Evolutionary conservation across 2,797 vertebrate genomes (phyloP), one percentile per base, ranked within the genome.

Genomic region (Morelia viridis): DNA sequence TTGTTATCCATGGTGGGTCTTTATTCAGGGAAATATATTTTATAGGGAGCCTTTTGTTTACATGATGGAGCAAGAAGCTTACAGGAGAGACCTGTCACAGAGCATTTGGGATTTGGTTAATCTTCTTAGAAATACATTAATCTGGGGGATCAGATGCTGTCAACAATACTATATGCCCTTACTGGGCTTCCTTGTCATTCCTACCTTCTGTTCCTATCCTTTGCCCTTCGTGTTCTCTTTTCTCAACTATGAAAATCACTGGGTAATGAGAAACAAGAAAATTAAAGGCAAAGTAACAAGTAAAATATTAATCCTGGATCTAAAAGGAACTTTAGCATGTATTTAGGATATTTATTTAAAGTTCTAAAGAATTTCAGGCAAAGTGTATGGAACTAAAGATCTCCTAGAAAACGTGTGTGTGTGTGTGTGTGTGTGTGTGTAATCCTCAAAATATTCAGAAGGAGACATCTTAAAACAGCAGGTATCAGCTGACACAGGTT

Each of bases 121-220:
- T 98, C 98, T 97, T 94, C 98, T 98, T 98, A 98, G 96, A 97
- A 97, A 96, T 96, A 96, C 96, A 96, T 97, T 98, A 98, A 98
- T 98, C 97, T 0, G 92, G 92, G 9, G 91, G 96, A 97, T 98
- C 97, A 96, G 96, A 97, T 96, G 95, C 96, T 96, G 96, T 97
- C 96, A 96, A 96, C 96, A 97, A 94, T 96, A 95, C 95, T 95
- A 93, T 94, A 95, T 91, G 84, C 50, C 93, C 94, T 95, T 94
- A 89, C 89, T 96, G 91, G 94, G 91, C 60, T 96, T 96, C 93
- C 91, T 95, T 94, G 91, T 95, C 88, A 90, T 93, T 85, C 91
- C 91, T 94, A 65, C 89, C 89, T 93, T 86, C 88, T 93, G 90
- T 46, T 96, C 88, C 93, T 93, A 35, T 26, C 92, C 88, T 65